phyloP scores from a whole-genome alignment of 2,113 vertebrate species.

The Hystrix brachyura region DNA sequence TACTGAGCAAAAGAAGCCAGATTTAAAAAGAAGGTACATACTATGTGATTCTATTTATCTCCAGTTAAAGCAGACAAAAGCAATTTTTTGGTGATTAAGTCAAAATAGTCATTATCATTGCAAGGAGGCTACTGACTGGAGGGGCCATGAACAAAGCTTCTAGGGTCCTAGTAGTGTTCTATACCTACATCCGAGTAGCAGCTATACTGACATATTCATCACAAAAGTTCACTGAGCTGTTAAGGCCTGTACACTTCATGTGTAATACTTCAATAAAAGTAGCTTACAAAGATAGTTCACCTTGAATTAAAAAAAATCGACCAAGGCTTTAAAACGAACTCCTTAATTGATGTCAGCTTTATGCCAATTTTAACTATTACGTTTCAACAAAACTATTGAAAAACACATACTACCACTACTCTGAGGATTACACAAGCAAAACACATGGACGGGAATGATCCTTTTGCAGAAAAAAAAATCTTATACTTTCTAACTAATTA shows the following conservation, averaged over 20 bases:
- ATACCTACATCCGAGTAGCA: neutral
- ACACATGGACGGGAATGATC: neutral
- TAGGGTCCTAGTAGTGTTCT: neutral
- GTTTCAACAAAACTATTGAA: neutral
- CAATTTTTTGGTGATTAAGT: neutral
- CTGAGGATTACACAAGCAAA: slow-evolving; percentile 2
- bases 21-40: neutral
- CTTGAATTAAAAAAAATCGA: neutral
- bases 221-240: slow-evolving; percentile 26
- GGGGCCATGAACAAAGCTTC: neutral
- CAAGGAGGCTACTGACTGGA: neutral
- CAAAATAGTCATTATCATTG: slow-evolving; percentile 8
- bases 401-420: neutral
- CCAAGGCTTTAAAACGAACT: neutral
- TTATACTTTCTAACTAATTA: neutral
- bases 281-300: neutral
- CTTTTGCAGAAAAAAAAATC: neutral
- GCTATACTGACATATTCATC: neutral
- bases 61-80: slow-evolving; percentile 14
- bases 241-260: neutral
- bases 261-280: neutral
- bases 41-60: neutral
- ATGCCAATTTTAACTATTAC: neutral
- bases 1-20: neutral
- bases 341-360: neutral